Evolutionary conservation across 2,113 vertebrate species (phyloP).

Genomic region (Rhodinocichla rosea): DNA sequence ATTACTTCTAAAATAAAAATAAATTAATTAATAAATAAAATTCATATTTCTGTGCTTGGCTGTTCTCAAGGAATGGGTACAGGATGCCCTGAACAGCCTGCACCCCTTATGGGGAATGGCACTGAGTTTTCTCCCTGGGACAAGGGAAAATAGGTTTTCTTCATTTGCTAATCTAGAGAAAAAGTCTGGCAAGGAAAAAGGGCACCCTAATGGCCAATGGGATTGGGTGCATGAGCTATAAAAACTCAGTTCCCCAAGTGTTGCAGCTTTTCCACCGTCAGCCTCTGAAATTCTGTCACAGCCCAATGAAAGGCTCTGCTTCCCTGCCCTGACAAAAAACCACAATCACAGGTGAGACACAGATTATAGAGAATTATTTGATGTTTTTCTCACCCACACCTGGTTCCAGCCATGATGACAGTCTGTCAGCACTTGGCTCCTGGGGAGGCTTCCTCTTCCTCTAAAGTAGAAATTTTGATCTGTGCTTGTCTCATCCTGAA

Average conservation of each 20-base stretch:
- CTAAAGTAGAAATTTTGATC: neutral
- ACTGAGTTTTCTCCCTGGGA: neutral
- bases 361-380: neutral
- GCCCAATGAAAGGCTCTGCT: neutral
- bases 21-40: neutral
- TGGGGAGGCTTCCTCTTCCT: neutral
- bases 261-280: neutral
- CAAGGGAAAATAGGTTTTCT: neutral
- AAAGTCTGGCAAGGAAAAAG: neutral
- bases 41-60: neutral
- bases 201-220: neutral
- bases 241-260: neutral
- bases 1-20: no score
- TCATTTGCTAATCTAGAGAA: neutral
- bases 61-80: neutral
- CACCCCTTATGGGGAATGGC: neutral
- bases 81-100: neutral
- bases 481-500: neutral
- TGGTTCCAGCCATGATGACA: neutral
- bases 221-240: accelerated
- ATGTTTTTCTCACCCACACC: neutral
- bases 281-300: neutral
- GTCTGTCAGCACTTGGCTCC: neutral
- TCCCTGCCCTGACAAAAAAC: neutral
- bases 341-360: neutral